Evolutionary conservation across 1,140 invertebrate species (phyloP).

Genomic region (Hyles vespertilio): DNA sequence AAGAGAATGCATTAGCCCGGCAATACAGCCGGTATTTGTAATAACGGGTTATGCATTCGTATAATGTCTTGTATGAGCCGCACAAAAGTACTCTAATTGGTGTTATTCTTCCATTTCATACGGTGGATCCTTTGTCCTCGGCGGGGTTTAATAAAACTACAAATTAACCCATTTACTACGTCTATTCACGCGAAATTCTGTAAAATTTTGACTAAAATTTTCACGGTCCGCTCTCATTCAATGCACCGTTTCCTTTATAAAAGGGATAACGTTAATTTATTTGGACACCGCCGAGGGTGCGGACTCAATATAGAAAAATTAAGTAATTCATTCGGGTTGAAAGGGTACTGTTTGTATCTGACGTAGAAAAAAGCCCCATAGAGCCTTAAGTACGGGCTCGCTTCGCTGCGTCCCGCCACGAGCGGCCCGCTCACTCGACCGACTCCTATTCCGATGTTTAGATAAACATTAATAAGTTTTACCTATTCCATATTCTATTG

Average conservation of each 20-base stretch:
- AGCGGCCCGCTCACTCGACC: conserved; percentile 31
- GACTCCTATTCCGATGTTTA: conserved; percentile 61
- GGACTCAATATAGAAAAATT: conserved; percentile 60
- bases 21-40: conserved; percentile 50
- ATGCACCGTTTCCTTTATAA: conserved; percentile 31
- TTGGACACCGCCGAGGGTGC: conserved; percentile 48
- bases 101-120: conserved; percentile 12
- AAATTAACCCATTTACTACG: conserved; percentile 4
- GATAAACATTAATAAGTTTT: conserved; percentile 66
- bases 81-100: conserved; percentile 15
- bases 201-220: conserved; percentile 24
- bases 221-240: conserved; percentile 21
- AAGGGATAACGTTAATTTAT: conserved; percentile 56
- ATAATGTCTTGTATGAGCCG: conserved; percentile 12
- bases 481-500: conserved; percentile 29
- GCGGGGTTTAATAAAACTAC: too few relatives aligned
- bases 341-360: conserved; percentile 66
- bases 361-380: conserved; percentile 62
- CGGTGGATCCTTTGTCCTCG: conserved; percentile 3
- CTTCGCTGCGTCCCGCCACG: conserved; percentile 52
- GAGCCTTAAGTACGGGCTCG: conserved; percentile 60
- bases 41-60: conserved; percentile 51
- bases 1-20: conserved; percentile 47
- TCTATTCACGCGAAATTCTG: conserved; percentile 1
- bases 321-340: conserved; percentile 68